Evolutionary conservation across 1,140 invertebrate genomes (phyloP).

Genomic region (Bicyclus anynana): DNA sequence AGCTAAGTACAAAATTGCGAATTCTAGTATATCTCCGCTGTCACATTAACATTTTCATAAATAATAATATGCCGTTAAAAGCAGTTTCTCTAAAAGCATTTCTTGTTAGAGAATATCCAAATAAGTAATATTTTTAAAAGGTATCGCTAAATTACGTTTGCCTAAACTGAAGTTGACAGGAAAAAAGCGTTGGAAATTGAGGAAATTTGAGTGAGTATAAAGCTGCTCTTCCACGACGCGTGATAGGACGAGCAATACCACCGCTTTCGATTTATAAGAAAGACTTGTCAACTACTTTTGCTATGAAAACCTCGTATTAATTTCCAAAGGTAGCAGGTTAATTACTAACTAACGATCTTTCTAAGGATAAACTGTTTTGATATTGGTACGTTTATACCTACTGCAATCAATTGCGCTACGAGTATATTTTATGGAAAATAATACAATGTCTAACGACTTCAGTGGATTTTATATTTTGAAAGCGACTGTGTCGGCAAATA

Average conservation of each 20-base stretch:
- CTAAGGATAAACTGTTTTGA: no score
- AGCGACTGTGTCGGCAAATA: no score
- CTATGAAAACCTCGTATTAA: no score
- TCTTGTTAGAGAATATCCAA: slow-evolving; percentile 2
- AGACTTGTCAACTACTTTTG: no score
- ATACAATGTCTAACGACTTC: no score
- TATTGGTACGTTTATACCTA: no score
- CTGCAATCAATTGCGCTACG: no score
- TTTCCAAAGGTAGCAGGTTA: no score
- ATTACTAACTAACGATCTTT: no score
- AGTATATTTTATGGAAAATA: no score
- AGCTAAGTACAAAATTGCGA: not conserved
- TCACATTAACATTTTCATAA: slow-evolving; percentile 5
- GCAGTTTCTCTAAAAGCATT: slow-evolving; percentile 6
- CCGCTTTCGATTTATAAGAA: no score
- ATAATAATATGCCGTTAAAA: not conserved
- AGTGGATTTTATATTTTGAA: no score
- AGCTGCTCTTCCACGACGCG: not conserved
- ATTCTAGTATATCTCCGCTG: not conserved
- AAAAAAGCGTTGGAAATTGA: slow-evolving; percentile 20
- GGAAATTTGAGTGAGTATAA: slow-evolving; percentile 1
- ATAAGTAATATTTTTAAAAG: slow-evolving; percentile 20
- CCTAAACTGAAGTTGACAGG: slow-evolving; percentile 26
- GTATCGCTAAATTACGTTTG: slow-evolving; percentile 22
- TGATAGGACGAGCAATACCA: not conserved